A percentile compares a stretch with the other conserved stretches of the same genome.
These are phyloP conservation scores for Scolopax bukidnonensis DNA, from an alignment of 2,797 vertebrate genomes.

Conservation along the genomic window DNA sequence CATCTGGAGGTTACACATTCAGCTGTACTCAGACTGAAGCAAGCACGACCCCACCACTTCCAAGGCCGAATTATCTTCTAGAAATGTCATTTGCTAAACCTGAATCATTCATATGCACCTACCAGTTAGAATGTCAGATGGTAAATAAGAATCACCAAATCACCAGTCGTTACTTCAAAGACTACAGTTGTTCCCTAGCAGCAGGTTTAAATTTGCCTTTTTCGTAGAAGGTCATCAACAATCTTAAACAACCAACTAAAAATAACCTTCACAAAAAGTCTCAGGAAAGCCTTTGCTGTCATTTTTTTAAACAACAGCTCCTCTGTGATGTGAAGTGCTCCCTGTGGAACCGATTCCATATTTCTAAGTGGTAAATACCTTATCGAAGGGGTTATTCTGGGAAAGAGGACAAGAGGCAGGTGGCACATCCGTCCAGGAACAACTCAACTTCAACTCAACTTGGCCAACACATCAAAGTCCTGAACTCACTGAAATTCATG, in stretches of 20 bases:
- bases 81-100: background rate
- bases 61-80: background rate
- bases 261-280: background rate
- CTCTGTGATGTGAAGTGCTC: background rate
- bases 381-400: background rate
- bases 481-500: background rate
- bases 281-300: background rate
- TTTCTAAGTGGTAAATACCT: background rate
- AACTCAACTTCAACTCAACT: background rate
- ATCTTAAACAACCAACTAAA: background rate
- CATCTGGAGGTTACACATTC: background rate
- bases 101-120: background rate
- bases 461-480: background rate
- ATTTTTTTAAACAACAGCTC: background rate
- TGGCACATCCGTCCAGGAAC: background rate
- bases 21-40: background rate
- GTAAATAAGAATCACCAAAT: background rate
- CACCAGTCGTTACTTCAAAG: background rate
- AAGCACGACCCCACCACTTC: background rate
- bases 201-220: background rate
- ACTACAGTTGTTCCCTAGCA: accelerated
- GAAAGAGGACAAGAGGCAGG: background rate
- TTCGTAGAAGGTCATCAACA: background rate
- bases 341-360: background rate
- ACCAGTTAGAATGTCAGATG: background rate